Conservation (phyloP, 2,797 vertebrate species). For the Sebastes oblongus region DNA sequence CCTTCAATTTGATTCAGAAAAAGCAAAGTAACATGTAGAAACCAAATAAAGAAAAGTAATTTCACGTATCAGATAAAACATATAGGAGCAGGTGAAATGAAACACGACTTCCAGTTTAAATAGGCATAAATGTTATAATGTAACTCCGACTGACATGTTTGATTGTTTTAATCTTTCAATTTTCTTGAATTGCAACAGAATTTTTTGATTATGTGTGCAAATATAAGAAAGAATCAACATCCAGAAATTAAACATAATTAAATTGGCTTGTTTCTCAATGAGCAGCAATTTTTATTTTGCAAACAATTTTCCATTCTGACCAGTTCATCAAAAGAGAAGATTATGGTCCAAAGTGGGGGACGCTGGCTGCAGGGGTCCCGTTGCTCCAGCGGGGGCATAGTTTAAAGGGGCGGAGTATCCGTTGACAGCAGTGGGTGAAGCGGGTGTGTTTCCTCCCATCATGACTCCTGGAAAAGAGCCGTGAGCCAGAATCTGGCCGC, state of each 20-base stretch:
- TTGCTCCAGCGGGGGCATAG: neutral
- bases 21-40: neutral
- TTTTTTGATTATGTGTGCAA: neutral
- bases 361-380: neutral
- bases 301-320: neutral
- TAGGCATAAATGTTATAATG: neutral
- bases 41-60: neutral
- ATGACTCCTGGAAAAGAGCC: neutral
- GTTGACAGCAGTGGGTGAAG: neutral
- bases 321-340: conserved; percentile 14
- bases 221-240: neutral
- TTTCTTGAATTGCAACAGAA: neutral
- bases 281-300: neutral
- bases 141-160: neutral
- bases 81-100: neutral
- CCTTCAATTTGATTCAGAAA: neutral
- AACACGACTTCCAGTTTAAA: neutral
- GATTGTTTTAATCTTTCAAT: neutral
- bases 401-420: neutral
- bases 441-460: neutral
- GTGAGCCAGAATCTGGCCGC: neutral
- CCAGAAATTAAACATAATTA: neutral
- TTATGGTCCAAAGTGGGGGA: neutral
- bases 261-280: neutral
- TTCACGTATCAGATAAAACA: neutral